Base-by-base conservation (phyloP, 2,888 invertebrate species). In the Deroplatys truncata region DNA sequence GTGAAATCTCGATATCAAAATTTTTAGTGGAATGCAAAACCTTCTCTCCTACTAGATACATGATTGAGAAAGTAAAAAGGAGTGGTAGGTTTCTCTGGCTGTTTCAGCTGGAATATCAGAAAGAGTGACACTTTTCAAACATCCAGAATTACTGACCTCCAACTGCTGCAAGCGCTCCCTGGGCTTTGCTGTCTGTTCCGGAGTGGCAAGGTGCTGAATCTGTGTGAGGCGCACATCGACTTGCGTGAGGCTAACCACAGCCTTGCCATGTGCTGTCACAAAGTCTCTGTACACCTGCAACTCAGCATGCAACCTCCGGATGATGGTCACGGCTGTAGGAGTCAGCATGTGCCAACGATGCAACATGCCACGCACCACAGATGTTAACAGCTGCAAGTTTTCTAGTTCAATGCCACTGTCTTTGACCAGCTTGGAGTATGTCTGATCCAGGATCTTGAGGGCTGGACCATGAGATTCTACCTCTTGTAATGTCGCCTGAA, bases 161-260 rank as follows among this genome's bases (percentile, higher is more conserved):
- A 87, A 35, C 20, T 87, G 83, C 31, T 83, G 82, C 25, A 87
- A 56, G 28, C 87, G 87, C 5, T 35, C 35, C n/a, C 28, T n/a
- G 2, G 94, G 91, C 92, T 94, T 90, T 86, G 93, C 91, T 92
- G 94, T 92, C 93, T 95, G 91, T 92, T 93, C 91, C 92, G 95
- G 92, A 91, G 93, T 91, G 0, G 95, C 94, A 2, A 97, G 94
- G 91, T 96, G 96, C 92, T 97, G 94, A 5, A 97, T 93, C 89
- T 97, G 95, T 0, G 97, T 97, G 28, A 98, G 93, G 82, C 96
- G 94, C 0, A 96, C 96, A 92, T 97, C 97, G 0, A 97, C 95
- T 91, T 96, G 95, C 0, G 96, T 96, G 31, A 98, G 93, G 4
- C 96, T 95, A 20, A 97, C 95, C 7, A 97, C 95, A 0, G 97